Base-by-base conservation (phyloP, 2,797 vertebrate species). In the Astyanax mexicanus region DNA sequence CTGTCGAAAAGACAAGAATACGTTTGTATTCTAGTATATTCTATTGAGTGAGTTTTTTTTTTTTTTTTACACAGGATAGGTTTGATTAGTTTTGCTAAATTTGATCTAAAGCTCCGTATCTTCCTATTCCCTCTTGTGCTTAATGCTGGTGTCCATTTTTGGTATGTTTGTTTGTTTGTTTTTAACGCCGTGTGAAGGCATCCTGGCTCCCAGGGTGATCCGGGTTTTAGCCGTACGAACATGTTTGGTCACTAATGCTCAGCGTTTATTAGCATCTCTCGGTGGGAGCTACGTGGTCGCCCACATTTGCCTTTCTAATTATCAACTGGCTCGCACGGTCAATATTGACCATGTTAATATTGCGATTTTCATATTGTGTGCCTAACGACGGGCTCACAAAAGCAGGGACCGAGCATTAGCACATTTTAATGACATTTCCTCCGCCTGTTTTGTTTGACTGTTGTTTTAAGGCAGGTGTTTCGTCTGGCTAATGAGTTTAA, bases 321-420 rank as follows among this genome's bases (percentile, higher is more conserved):
- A 92, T 88, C 86, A 84, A 77, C 77, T 83, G 40, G 74, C 49
- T 32, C 72, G 82, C 76, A 32, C 84, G 81, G 90, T 92, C 91
- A 91, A 87, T 93, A 90, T 93, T 93, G 89, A 90, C 90, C 71
- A 71, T 84, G 87, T 88, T 92, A 92, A 92, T 90, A 91, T 87
- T 84, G 83, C 84, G 88, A 87, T 90, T 87, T 32, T 86, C 55
- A 74, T 74, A 84, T 88, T 91, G 89, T 92, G 88, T 80, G 82
- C 80, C 82, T 51, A 77, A 83, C 82, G 79, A 86, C 80, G 40
- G 73, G 84, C 75, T 87, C 88, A 86, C 86, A 90, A 87, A 89
- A 79, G 70, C 66, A 60, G 54, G 81, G 82, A 88, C 88, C 85
- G 89, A 61, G 84, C 86, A 92, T 92, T 89, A 91, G 88, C 90